Evolutionary conservation across 2,113 vertebrate genomes (phyloP).

Genomic region (Epinephelus lanceolatus): DNA sequence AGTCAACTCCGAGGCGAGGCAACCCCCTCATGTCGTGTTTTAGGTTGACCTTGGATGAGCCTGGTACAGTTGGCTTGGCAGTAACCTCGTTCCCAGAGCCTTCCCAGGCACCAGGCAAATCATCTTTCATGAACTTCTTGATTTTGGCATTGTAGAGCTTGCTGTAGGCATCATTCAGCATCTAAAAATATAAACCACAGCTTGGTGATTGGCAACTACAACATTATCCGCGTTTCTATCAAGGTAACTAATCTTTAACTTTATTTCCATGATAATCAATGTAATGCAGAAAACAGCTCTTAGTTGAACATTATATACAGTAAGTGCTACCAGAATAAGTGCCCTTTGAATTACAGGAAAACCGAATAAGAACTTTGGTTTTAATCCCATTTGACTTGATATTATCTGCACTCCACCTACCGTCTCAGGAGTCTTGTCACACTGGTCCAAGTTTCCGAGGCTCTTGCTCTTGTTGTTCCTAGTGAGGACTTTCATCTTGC

Average conservation of each 20-base stretch:
- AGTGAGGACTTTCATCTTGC: conserved; percentile 71
- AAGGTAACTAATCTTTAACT: neutral
- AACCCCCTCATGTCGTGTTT: conserved; percentile 42
- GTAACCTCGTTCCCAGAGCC: neutral
- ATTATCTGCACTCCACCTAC: conserved; percentile 60
- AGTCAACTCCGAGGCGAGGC: conserved; percentile 77
- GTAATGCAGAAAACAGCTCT: neutral
- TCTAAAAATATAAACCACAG: conserved; percentile 70
- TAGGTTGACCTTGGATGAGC: conserved; percentile 32
- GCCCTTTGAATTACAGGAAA: neutral
- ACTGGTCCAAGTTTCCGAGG: conserved; percentile 68
- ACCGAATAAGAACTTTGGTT: neutral
- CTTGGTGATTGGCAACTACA: neutral
- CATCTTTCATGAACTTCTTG: conserved; percentile 78
- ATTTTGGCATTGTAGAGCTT: conserved; percentile 84
- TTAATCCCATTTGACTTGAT: neutral
- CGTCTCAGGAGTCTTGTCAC: conserved; percentile 60
- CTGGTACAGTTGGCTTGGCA: conserved; percentile 14
- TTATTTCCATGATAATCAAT: neutral
- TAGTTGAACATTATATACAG: neutral
- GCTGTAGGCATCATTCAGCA: conserved; percentile 82
- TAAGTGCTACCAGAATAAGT: no score
- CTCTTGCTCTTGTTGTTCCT: conserved; percentile 73
- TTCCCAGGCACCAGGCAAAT: neutral
- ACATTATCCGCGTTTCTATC: neutral